phyloP scores from a whole-genome alignment of 2,888 invertebrate species.

The Meta bourneti region DNA sequence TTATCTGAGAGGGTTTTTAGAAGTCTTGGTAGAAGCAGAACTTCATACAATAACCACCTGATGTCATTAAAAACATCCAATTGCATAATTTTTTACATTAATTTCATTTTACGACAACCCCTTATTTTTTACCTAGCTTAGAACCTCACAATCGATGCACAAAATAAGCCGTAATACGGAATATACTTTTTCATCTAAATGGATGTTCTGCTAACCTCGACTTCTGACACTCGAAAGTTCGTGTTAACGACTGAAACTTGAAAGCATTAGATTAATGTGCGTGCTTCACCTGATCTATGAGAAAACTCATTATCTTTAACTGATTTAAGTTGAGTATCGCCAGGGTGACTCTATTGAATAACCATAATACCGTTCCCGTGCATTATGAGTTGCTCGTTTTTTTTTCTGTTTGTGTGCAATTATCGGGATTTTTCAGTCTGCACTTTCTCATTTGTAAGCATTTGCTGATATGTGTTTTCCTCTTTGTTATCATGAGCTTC shows the following conservation, averaged over 20 bases:
- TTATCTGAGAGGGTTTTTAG: too few species aligned
- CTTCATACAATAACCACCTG: too few species aligned
- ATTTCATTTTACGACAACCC: slow-evolving; percentile 7
- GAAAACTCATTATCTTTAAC: slow-evolving; percentile 55
- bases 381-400: slow-evolving; percentile 19
- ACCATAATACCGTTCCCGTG: slow-evolving; percentile 25
- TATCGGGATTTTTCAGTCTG: slow-evolving; percentile 15
- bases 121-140: neutral
- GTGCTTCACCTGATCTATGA: slow-evolving; percentile 2
- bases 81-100: neutral
- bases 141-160: too few species aligned
- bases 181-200: slow-evolving; percentile 24
- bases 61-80: too few species aligned
- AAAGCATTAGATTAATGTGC: slow-evolving; percentile 26
- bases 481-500: neutral
- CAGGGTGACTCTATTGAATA: slow-evolving; percentile 34
- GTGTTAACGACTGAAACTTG: slow-evolving; percentile 31
- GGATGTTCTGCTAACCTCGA: neutral
- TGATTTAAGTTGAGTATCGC: slow-evolving; percentile 12
- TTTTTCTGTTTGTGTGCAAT: slow-evolving; percentile 10
- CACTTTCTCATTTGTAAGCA: neutral
- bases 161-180: neutral
- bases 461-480: neutral
- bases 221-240: neutral
- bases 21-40: too few species aligned